Percentiles rank a stretch among this genome's conserved stretches.
phyloP scores from a whole-genome alignment of 2,888 invertebrate species.

The Lamellibrachia satsuma region DNA sequence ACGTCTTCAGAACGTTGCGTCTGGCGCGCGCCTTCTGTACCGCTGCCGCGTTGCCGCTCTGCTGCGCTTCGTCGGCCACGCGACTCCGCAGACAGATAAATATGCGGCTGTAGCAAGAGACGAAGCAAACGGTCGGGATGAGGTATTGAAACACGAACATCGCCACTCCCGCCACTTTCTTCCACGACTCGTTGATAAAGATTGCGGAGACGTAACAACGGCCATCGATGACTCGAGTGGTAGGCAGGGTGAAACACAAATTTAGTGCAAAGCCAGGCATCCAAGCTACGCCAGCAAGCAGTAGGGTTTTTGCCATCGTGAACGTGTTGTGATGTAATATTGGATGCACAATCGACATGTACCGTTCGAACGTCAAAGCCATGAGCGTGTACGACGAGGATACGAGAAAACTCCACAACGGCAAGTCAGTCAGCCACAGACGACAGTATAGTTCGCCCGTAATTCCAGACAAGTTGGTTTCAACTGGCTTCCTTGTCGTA shows the following conservation, averaged over 20 bases:
- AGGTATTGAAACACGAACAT: conserved; percentile 37
- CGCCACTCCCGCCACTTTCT: conserved; percentile 31
- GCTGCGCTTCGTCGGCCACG: neutral
- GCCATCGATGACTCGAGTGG: conserved; percentile 25
- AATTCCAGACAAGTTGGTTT: neutral
- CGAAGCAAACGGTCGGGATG: conserved; percentile 35
- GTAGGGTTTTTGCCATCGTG: conserved; percentile 26
- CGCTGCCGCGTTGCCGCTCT: neutral
- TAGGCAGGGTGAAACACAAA: conserved; percentile 25
- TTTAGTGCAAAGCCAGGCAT: conserved; percentile 33
- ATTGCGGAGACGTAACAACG: neutral
- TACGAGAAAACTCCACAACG: conserved; percentile 38
- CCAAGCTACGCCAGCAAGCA: conserved; percentile 30
- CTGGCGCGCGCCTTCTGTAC: conserved; percentile 27
- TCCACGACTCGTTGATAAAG: neutral
- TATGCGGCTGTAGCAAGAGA: conserved; percentile 38
- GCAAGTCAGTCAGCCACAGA: conserved; percentile 37
- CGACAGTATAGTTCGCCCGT: conserved; percentile 33
- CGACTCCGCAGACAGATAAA: conserved; percentile 29
- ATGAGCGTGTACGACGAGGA: conserved; percentile 39
- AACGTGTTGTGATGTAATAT: conserved; percentile 38
- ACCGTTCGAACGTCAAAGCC: conserved; percentile 37
- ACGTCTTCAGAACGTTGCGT: conserved; percentile 39
- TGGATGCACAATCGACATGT: conserved; percentile 38
- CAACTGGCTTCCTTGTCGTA: neutral